Conservation (phyloP, 2,888 invertebrate genomes). For the Argyra leucocephala region DNA sequence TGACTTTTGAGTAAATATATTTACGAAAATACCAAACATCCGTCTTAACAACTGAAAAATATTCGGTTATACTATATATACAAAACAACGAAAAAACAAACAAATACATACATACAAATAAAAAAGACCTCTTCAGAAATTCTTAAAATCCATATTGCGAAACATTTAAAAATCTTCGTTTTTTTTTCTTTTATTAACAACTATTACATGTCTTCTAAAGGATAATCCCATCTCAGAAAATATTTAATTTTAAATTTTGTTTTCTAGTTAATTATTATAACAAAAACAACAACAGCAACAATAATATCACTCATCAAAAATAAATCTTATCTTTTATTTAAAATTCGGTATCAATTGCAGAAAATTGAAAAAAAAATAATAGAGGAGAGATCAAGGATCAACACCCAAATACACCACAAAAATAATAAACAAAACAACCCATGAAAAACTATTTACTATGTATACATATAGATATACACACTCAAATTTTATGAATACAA, state of each 20-base stretch:
- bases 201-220: not conserved
- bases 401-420: conserved; percentile 6
- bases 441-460: too few relatives aligned
- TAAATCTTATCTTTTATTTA: not conserved
- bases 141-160: too few relatives aligned
- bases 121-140: too few relatives aligned
- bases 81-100: not conserved
- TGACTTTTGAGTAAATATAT: not conserved
- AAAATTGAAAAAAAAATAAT: not conserved
- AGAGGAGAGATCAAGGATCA: not conserved
- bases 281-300: not conserved
- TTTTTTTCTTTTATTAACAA: not conserved
- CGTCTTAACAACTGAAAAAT: not conserved
- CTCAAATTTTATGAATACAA: too few relatives aligned
- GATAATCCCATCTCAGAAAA: not conserved
- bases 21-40: not conserved
- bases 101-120: not conserved
- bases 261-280: not conserved
- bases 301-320: not conserved
- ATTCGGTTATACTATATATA: not conserved
- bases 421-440: not conserved
- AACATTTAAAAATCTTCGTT: not conserved
- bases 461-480: too few relatives aligned
- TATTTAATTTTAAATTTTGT: not conserved
- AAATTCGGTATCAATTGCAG: not conserved